Conservation (phyloP, 92 coral and sea anemone genomes). For the Epizoanthus stellaris region DNA sequence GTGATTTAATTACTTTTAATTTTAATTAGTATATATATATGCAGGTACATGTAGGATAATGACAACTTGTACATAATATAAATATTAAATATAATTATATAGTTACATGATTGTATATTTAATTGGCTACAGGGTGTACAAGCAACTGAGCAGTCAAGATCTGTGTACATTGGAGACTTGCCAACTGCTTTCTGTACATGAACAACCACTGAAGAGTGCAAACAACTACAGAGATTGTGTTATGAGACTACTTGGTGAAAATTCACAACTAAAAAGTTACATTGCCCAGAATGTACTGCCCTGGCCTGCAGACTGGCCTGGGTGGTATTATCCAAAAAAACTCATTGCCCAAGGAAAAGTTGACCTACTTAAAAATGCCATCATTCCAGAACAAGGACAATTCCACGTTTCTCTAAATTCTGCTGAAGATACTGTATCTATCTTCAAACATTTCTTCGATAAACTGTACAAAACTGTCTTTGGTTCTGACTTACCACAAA, state of each 20-base stretch:
- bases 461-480: constrained; percentile 47
- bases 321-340: constrained; percentile 54
- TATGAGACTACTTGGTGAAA: constrained; percentile 5
- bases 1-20: too few species aligned
- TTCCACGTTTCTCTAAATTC: constrained; percentile 50
- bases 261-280: constrained; percentile 23
- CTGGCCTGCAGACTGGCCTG: constrained; percentile 64
- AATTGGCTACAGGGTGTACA: not conserved
- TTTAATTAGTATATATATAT: too few species aligned
- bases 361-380: constrained; percentile 1
- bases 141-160: constrained; percentile 36
- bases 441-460: constrained; percentile 54
- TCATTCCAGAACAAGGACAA: constrained; percentile 53
- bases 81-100: too few species aligned
- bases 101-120: too few species aligned
- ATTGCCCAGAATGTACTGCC: constrained; percentile 32
- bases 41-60: too few species aligned
- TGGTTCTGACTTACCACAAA: constrained; percentile 50
- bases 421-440: constrained; percentile 26
- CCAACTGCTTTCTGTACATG: constrained; percentile 48
- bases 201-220: constrained; percentile 35
- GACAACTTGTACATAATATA: too few species aligned
- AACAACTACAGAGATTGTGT: constrained; percentile 22
- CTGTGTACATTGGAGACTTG: constrained; percentile 42
- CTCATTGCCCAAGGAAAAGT: constrained; percentile 32